Base-by-base conservation (phyloP, 2,113 vertebrate genomes). In the Gymnogyps californianus region DNA sequence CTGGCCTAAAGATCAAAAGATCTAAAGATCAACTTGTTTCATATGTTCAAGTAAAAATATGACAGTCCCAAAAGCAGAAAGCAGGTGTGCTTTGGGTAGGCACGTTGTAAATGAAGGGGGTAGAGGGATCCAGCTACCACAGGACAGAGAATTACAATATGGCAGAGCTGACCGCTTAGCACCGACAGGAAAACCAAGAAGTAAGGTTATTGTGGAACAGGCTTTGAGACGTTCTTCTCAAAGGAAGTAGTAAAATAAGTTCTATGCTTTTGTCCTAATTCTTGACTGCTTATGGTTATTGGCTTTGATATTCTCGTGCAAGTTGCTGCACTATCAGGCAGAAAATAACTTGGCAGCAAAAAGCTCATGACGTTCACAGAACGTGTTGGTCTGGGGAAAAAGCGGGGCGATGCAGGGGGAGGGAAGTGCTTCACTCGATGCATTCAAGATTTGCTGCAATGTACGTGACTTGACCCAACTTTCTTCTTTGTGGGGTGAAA, bases 191-290 rank as follows among this genome's bases (percentile, higher is more conserved):
- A 89, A 74, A 49, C n/a, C 44, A 80, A 83, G 61, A 79, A 65
- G 32, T 65, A 24, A 18, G 24, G 49, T 87, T 67, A 62, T 17
- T 34, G 52, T 55, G 34, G n/a, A 67, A 70, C 34, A 84, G 47
- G 36, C 38, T 92, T 75, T 49, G 79, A 90, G 58, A 40, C 0
- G 0, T 57, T 90, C 40, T 93, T 83, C 80, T 89, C 82, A 54
- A 90, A 90, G 66, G 78, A 69, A 96, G 89, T 55, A 78, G n/a
- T 81, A 81, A 87, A 90, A 49, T 40, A 90, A 90, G 12, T 65
- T 77, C 28, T 74, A 24, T 11, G 15, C 26, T 89, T 87, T 38
- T 18, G 40, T 49, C 51, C 57, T 49, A 40, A 51, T 76, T 95
- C 74, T 71, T 59, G n/a, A 38, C 62, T 65, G 69, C 83, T 71